Percentiles rank a stretch among this genome's conserved stretches.
Conservation (phyloP, 2,797 vertebrate genomes). For the Neosalanx taihuensis region DNA sequence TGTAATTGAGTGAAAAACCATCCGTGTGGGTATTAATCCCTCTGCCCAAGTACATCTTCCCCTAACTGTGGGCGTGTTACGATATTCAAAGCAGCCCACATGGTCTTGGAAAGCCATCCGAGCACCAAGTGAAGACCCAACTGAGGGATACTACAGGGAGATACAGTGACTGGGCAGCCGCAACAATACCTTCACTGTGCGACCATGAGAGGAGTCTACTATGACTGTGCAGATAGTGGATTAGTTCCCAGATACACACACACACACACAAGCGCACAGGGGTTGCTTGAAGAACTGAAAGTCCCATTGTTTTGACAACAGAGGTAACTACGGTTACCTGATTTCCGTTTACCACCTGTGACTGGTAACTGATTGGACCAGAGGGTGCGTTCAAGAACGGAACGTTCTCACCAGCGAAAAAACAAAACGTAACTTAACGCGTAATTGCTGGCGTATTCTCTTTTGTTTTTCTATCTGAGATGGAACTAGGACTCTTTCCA, state of each 20-base stretch:
- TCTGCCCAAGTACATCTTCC: neutral
- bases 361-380: neutral
- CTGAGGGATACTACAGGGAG: neutral
- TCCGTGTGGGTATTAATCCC: neutral
- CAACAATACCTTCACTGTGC: neutral
- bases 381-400: neutral
- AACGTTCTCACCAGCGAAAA: neutral
- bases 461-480: too few species aligned
- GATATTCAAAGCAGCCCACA: slow-evolving; percentile 10
- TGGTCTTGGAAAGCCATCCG: slow-evolving; percentile 11
- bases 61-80: neutral
- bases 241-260: neutral
- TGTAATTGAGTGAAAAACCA: too few species aligned
- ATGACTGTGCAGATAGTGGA: neutral
- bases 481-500: neutral
- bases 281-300: neutral
- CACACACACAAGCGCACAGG: neutral
- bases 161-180: neutral
- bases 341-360: slow-evolving; percentile 11
- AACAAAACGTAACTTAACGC: too few species aligned
- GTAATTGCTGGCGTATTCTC: too few species aligned
- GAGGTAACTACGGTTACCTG: neutral
- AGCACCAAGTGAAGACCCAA: neutral
- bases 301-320: neutral
- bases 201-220: neutral